A percentile compares a stretch with the other conserved stretches of the same genome.
These are phyloP conservation scores for Hemibagrus guttatus DNA, from an alignment of 2,797 vertebrate genomes.

Conservation along the genomic window DNA sequence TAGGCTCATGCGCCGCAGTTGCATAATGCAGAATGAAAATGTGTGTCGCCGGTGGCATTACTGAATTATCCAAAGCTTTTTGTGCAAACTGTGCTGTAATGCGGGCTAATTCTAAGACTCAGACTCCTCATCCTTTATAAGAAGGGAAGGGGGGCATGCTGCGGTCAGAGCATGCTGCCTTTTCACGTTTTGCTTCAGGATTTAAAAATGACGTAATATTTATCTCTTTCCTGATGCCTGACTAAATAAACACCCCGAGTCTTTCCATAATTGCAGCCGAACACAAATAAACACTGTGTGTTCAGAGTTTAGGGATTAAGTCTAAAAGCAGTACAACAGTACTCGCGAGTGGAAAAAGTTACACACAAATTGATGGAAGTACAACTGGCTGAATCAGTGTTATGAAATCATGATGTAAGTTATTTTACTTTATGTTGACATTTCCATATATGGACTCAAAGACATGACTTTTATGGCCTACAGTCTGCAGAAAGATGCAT, in stretches of 20 bases:
- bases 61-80: constrained; percentile 42
- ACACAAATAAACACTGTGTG: neutral
- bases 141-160: neutral
- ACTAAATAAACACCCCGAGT: neutral
- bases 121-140: neutral
- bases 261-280: neutral
- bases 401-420: neutral
- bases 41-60: constrained; percentile 29
- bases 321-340: neutral
- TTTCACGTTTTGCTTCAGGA: neutral
- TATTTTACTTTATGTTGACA: neutral
- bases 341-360: neutral
- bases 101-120: constrained; percentile 23
- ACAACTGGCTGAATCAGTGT: neutral
- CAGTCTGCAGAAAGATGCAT: too few species aligned
- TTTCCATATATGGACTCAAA: too few species aligned
- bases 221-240: neutral
- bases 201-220: neutral
- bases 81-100: constrained; percentile 42
- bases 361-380: neutral
- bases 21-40: constrained; percentile 45
- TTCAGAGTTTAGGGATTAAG: neutral
- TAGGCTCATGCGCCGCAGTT: constrained; percentile 27
- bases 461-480: too few species aligned
- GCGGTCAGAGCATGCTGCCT: constrained; percentile 1